Evolutionary conservation across 2,797 vertebrate genomes (phyloP).

Genomic region (Crossoptilon crossoptilon): DNA sequence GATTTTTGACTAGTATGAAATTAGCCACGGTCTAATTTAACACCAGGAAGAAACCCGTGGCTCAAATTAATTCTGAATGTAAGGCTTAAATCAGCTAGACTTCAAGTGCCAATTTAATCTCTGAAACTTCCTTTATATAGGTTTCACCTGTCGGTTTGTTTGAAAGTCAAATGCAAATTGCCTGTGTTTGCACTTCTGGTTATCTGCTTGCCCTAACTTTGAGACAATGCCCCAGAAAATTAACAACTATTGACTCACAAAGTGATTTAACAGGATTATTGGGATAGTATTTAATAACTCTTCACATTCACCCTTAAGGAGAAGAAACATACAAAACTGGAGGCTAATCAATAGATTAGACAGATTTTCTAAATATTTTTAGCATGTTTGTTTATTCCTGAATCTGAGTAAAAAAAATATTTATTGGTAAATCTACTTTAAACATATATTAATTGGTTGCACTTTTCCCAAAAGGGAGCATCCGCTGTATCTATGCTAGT

Average conservation of each 20-base stretch:
- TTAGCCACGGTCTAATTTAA: constrained; percentile 61
- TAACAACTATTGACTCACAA: background rate
- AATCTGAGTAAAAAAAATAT: background rate
- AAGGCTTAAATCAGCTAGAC: background rate
- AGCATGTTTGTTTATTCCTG: background rate
- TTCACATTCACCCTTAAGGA: background rate
- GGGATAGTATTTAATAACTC: background rate
- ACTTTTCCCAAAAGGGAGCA: background rate
- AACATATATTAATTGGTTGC: background rate
- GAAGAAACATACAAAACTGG: background rate
- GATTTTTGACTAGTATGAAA: constrained; percentile 56
- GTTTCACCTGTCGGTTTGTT: background rate
- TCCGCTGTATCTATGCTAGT: background rate
- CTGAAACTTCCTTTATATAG: background rate
- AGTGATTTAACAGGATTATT: background rate
- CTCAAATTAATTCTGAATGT: constrained; percentile 51
- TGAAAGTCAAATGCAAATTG: constrained; percentile 45
- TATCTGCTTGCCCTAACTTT: background rate
- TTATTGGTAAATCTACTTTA: background rate
- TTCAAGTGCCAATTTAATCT: constrained; percentile 10
- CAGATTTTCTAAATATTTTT: background rate
- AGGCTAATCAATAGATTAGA: background rate
- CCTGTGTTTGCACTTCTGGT: background rate
- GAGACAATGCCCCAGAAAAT: background rate
- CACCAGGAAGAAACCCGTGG: constrained; percentile 39